Base-by-base conservation (phyloP, 2,797 vertebrate genomes). In the Poeciliopsis turneri region DNA sequence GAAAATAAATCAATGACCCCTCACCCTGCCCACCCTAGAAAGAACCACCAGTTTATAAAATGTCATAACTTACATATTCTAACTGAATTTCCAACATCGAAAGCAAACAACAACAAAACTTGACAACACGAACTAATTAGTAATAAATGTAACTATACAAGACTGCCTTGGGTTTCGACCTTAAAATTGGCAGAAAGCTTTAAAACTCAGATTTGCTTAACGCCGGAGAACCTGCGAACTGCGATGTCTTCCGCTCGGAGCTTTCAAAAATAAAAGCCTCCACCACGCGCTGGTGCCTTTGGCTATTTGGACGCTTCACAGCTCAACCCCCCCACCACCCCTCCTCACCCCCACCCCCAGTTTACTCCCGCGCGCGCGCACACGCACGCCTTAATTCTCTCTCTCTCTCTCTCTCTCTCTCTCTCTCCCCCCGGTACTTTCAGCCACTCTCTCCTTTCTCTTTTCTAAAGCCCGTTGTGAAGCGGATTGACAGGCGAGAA, bases 401-500 rank as follows among this genome's bases (percentile, higher is more conserved):
- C 39, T 41, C 20, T 25, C 64, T 68, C 66, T 28, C 41, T n/a
- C 66, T 30, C 83, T 36, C 61, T 23, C 11, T 68, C 64, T 25
- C 36, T 41, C 36, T 41, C 20, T 23, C 61, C 12, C 64, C 30
- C 30, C 30, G 30, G 30, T 33, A 51, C 66, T 61, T 71, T 72
- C 72, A 61, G 79, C 53, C 77, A 41, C 77, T 46, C 78, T 81
- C 90, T 89, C 90, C 89, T 90, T 92, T 89, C 89, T 94, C 89
- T 93, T 92, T 92, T 91, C 81, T 89, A 93, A 92, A 93, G 92
- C 87, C 92, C 89, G 92, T 94, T 93, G 94, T 92, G 94, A 90
- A 78, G 90, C 92, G 89, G 92, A 94, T 93, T 96, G 95, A 94
- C 95, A 95, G 93, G 90, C 92, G 88, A 94, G 93, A 92, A 93